Conservation (phyloP, 2,797 vertebrate species). For the Huso huso region DNA sequence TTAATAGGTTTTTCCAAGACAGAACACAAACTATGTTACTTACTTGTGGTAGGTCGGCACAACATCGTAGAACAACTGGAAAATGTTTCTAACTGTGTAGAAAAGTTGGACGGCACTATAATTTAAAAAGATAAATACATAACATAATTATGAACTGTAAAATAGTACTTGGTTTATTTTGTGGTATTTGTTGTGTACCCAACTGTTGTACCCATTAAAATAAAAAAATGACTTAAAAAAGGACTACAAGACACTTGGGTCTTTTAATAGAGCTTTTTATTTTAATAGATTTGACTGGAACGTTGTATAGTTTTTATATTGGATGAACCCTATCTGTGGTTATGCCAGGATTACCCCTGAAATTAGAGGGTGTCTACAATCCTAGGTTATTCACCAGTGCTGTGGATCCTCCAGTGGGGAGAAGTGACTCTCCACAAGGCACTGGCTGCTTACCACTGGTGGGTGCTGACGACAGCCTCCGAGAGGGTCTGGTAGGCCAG, state of each 20-base stretch:
- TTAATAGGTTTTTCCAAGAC: too few species aligned
- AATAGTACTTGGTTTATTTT: background rate
- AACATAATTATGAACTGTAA: background rate
- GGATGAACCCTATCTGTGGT: too few species aligned
- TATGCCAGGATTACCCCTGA: too few species aligned
- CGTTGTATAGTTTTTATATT: too few species aligned
- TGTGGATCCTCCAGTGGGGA: background rate
- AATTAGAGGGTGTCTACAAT: too few species aligned
- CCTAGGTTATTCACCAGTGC: too few species aligned
- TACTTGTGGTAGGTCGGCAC: slow-evolving; percentile 96
- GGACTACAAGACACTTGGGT: too few species aligned
- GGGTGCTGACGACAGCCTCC: slow-evolving; percentile 77
- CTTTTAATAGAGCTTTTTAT: too few species aligned
- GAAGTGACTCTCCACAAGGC: background rate
- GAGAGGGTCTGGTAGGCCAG: slow-evolving; percentile 78
- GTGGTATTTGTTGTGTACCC: background rate
- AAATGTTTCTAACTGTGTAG: slow-evolving; percentile 86
- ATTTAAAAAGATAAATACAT: slow-evolving; percentile 12
- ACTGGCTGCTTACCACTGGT: slow-evolving; percentile 67
- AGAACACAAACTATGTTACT: slow-evolving; percentile 28
- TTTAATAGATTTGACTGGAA: too few species aligned
- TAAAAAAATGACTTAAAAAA: too few species aligned
- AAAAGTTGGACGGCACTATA: slow-evolving; percentile 83
- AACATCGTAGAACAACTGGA: slow-evolving; percentile 91
- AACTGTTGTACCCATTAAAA: too few species aligned